Percentiles rank a stretch among this genome's conserved stretches.
Conservation (phyloP, 2,797 vertebrate genomes). For the Trachops cirrhosus region DNA sequence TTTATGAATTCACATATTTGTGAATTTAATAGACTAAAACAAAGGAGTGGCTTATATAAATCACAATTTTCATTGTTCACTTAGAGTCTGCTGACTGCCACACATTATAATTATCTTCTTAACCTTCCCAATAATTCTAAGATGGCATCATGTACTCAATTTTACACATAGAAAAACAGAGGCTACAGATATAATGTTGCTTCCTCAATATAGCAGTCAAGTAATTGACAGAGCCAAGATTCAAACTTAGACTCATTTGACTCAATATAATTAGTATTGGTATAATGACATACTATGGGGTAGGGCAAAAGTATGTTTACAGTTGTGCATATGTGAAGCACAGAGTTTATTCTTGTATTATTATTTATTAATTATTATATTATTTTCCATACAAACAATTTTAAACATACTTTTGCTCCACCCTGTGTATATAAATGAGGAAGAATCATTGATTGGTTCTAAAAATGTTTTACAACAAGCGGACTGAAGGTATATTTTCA, state of each 20-base stretch:
- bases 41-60: background rate
- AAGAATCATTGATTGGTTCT: background rate
- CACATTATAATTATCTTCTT: background rate
- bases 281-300: background rate
- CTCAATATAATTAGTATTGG: background rate
- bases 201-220: background rate
- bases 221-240: background rate
- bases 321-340: too few species aligned
- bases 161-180: background rate
- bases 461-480: background rate
- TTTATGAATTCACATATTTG: background rate
- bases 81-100: background rate
- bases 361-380: too few species aligned
- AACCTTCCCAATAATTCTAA: background rate
- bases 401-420: background rate
- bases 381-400: too few species aligned
- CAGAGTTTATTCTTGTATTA: too few species aligned
- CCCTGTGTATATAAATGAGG: background rate
- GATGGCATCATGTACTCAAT: background rate
- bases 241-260: background rate
- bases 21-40: background rate
- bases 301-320: background rate
- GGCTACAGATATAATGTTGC: background rate
- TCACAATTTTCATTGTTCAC: background rate
- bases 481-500: background rate